Evolutionary conservation across 2,888 invertebrate species (phyloP), one percentile per base, ranked within the genome.

Genomic region (Bibio marci): DNA sequence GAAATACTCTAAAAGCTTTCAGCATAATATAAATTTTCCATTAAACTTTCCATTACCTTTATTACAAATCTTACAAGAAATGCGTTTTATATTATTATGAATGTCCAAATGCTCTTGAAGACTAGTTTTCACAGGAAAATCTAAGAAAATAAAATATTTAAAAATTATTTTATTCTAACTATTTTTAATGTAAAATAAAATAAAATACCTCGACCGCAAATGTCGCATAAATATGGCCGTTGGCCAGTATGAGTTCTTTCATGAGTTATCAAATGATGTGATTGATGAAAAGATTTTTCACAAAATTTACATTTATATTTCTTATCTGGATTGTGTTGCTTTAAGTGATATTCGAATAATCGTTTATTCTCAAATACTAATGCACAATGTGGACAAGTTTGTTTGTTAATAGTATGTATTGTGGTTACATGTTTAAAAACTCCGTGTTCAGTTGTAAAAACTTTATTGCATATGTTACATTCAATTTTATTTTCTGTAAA

Each of bases 231-330:
- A 42, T 38, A 46, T 4, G 46, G 44, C 15, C 38, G 22, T 14
- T 31, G 17, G 2, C 44, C 44, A 1, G 46, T 46, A 32, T 46
- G 46, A 11, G 40, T 41, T 15, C 43, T 32, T 35, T 46, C 46
- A 34, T 46, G 46, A 32, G 42, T 42, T n/a, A 40, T 7, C 18
- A 43, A 18, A 22, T 44, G 44, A 38, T 46, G 44, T 17, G 41
- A 42, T 19, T 46, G 46, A 35, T 43, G 40, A 30, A 44, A 46
- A 5, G 44, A 43, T 32, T 43, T 44, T 15, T 44, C 43, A 35
- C 46, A 46, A 19, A 33, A 46, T 36, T 42, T 41, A 28, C 46
- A 46, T 35, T 44, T 41, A 34, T 41, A 44, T 32, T 43, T 43
- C 30, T 46, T 46, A 18, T 42, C 38, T 7, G 42, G 38, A 38